Base-by-base conservation (phyloP, 2,797 vertebrate species). In the Sebastes paucispinis region DNA sequence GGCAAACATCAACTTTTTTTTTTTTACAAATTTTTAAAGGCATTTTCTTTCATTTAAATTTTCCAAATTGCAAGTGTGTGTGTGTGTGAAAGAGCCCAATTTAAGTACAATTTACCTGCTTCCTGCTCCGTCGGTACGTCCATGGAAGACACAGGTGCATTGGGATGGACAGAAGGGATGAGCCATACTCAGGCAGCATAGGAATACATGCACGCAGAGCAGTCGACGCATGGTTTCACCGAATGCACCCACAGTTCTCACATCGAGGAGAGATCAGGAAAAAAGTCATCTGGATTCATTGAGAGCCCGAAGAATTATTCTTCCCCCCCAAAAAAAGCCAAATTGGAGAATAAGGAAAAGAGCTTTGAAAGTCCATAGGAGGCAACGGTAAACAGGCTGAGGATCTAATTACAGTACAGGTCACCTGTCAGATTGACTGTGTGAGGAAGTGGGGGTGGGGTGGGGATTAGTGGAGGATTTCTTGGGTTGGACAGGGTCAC, bases 101-200 rank as follows among this genome's bases (percentile, higher is more conserved):
- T 22, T 20, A 57, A 83, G 20, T 62, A 2, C 14, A 68, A 1
- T 73, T 97, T 97, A 99, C 98, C 98, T 98, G 90, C 94, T 92
- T 84, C 96, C 96, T 1, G 92, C 88, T 87, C 96, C 97, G 36
- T 98, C 97, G 5, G 92, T 94, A 71, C 93, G 96, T 90, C 96
- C 95, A 20, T 96, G 96, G 84, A 95, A 95, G 82, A 96, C 94
- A 14, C 98, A 99, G 88, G 95, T 96, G 82, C 98, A 99, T 90
- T 97, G 98, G 2, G 98, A 96, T 32, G 98, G 98, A 83, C 98
- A 99, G 66, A 96, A 97, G 1, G 95, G 85, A n/a, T 65, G 66
- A 74, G 84, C 91, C 81, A 91, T 89, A 74, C 92, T 87, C 73
- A 96, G 90, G 88, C 95, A 93, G 81, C 95, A 94, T 66, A 97